Conservation (phyloP, 2,797 vertebrate genomes). For the Vespertilio murinus region DNA sequence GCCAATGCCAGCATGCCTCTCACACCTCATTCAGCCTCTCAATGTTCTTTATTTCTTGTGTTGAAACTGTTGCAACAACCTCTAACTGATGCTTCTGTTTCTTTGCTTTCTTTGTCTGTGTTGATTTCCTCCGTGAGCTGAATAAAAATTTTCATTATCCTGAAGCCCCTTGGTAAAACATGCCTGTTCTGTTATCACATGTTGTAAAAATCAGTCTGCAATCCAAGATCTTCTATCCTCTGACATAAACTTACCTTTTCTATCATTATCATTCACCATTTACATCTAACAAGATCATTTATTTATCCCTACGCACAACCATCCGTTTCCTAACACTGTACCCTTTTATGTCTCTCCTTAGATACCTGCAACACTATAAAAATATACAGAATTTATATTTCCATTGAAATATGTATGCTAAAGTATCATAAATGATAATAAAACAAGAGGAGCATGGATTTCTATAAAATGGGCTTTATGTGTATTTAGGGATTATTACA, state of each 20-base stretch:
- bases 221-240: background rate
- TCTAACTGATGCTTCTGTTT: background rate
- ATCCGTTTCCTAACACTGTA: background rate
- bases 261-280: background rate
- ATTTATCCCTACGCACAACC: background rate
- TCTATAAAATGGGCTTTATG: background rate
- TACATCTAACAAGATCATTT: background rate
- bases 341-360: background rate
- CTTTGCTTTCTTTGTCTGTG: background rate
- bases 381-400: background rate
- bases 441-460: background rate
- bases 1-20: background rate
- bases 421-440: background rate
- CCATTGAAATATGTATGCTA: background rate
- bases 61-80: background rate
- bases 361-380: background rate
- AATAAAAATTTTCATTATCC: background rate
- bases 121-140: background rate
- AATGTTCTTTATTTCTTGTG: background rate
- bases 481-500: background rate
- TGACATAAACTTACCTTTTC: background rate
- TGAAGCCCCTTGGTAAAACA: background rate
- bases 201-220: background rate
- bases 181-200: background rate
- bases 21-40: background rate